Evolutionary conservation across 2,888 invertebrate genomes (phyloP), one percentile per base, ranked within the genome.

Genomic region (Miltochrista miniata): DNA sequence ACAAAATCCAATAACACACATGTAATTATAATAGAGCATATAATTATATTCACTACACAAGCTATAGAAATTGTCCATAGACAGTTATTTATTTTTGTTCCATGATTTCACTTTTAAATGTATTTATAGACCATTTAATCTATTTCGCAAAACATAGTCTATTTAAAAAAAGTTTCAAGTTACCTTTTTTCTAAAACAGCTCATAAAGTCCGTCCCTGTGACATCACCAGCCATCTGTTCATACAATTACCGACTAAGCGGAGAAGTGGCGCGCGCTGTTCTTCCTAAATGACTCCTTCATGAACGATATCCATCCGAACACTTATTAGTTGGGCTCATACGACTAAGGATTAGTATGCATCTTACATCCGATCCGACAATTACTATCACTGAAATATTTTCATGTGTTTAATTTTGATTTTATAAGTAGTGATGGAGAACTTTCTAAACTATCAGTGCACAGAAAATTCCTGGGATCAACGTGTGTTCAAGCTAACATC

Each of bases 261-360:
- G 74, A 78, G 82, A 82, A 78, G 88, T 85, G 87, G 87, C 88
- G 85, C 85, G 83, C 88, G 87, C 89, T 90, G 90, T 90, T 87
- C 87, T 82, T 87, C 85, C 87, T 90, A 90, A 90, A 91, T 90
- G 90, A 88, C 64, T 89, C 90, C 87, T 90, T 88, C 86, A 87
- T 87, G 78, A 85, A 76, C 78, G 79, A 81, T 79, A 82, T 79
- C 80, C 87, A 86, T 73, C 77, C 81, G 85, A 79, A 79, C 81
- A 76, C 83, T 84, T 85, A 86, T 84, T 85, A 86, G 82, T 76
- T 24, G 69, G 67, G 72, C 71, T 75, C 79, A 68, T 68, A 68
- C 80, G 76, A 68, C 64, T 70, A 72, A 62, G 64, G 80, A 83
- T 86, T 83, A 89, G 86, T 88, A 76, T 73, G 81, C 74, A 63